These are phyloP conservation scores for Oophaga sylvatica DNA, from an alignment of 2,797 vertebrate species.

Conservation along the genomic window DNA sequence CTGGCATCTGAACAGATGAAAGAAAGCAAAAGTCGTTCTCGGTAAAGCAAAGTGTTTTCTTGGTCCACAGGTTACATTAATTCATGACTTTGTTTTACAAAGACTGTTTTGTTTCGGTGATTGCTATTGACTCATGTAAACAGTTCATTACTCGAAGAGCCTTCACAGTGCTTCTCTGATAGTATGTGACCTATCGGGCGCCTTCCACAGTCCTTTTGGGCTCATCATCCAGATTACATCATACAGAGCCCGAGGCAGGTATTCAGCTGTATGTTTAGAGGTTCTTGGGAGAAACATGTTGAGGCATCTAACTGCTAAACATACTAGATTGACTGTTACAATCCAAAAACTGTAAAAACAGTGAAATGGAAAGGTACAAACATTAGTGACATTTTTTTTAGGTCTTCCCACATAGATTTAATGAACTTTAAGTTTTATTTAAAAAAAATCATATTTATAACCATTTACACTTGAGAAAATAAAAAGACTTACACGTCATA, in stretches of 20 bases:
- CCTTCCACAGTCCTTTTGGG: slow-evolving; percentile 73
- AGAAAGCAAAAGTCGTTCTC: slow-evolving; percentile 67
- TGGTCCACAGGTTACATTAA: slow-evolving; percentile 73
- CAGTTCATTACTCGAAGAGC: slow-evolving; percentile 73
- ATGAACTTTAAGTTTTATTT: slow-evolving; percentile 84
- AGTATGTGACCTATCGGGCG: slow-evolving; percentile 68
- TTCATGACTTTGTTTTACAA: slow-evolving; percentile 67
- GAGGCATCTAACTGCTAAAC: slow-evolving; percentile 75
- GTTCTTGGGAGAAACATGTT: slow-evolving; percentile 73
- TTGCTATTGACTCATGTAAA: slow-evolving; percentile 72
- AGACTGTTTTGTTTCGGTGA: slow-evolving; percentile 69
- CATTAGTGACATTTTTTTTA: slow-evolving; percentile 82
- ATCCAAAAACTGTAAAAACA: slow-evolving; percentile 87
- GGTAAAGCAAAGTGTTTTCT: slow-evolving; percentile 71
- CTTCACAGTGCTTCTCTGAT: slow-evolving; percentile 73
- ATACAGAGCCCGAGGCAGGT: slow-evolving; percentile 78
- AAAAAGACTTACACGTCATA: slow-evolving; percentile 87
- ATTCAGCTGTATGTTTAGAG: slow-evolving; percentile 77
- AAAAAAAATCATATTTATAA: slow-evolving; percentile 94
- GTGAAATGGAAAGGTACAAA: slow-evolving; percentile 85
- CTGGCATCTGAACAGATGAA: slow-evolving; percentile 70
- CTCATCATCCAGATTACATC: slow-evolving; percentile 73
- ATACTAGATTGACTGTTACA: slow-evolving; percentile 76
- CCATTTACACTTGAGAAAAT: slow-evolving; percentile 85
- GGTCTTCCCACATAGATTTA: slow-evolving; percentile 89